Percentiles rank a stretch among this genome's conserved stretches.
phyloP scores from a whole-genome alignment of 2,113 vertebrate species.

The Odocoileus hemionus region DNA sequence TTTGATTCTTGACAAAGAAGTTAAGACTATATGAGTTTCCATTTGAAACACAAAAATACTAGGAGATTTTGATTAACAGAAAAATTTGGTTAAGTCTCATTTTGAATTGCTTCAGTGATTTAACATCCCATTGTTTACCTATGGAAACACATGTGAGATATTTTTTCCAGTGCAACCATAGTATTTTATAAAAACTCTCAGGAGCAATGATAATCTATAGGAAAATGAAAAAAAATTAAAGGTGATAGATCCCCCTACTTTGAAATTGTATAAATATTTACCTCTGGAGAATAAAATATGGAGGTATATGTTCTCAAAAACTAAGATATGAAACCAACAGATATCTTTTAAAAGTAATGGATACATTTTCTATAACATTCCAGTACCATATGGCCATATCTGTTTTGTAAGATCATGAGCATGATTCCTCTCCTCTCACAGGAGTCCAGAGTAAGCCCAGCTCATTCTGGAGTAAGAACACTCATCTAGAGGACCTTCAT shows the following conservation, averaged over 20 bases:
- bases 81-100: not conserved
- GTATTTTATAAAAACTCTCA: not conserved
- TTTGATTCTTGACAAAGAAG: conserved; percentile 28
- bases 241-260: not conserved
- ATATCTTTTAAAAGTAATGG: not conserved
- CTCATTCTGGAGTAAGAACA: not conserved
- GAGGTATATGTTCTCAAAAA: not conserved
- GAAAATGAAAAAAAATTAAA: conserved; percentile 32
- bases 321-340: not conserved
- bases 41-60: conserved; percentile 6
- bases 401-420: not conserved
- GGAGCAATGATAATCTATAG: not conserved
- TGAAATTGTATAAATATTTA: conserved; percentile 18
- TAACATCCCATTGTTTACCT: conserved; percentile 20
- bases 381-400: not conserved
- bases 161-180: not conserved
- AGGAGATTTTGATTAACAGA: conserved; percentile 5
- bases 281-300: not conserved
- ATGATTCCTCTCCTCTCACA: not conserved
- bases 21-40: conserved; percentile 23
- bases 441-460: not conserved
- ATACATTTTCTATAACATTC: not conserved
- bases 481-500: not conserved
- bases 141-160: not conserved
- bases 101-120: conserved; percentile 15